Conservation (phyloP, 2,888 invertebrate species). For the Hirtodrosophila confusa region DNA sequence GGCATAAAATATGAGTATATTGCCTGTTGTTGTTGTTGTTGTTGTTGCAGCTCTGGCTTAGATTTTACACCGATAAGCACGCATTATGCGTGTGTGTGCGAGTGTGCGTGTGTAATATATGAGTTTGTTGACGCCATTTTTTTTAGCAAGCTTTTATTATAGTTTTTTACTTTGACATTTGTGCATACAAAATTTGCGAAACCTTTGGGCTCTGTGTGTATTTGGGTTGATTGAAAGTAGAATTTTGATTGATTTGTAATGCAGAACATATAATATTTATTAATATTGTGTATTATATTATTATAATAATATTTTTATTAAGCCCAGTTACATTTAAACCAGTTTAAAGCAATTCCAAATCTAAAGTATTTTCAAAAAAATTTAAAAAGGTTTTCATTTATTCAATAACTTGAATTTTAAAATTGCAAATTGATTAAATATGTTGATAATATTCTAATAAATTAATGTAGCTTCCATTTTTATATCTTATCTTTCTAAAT, state of each 20-base stretch:
- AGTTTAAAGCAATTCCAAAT: too few species aligned
- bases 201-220: slow-evolving; percentile 2
- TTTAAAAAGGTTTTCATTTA: too few species aligned
- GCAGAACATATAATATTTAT: too few species aligned
- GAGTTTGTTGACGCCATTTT: slow-evolving; percentile 65
- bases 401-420: too few species aligned
- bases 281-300: too few species aligned
- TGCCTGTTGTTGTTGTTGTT: slow-evolving; percentile 13
- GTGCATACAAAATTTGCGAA: slow-evolving; percentile 14
- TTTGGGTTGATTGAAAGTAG: slow-evolving; percentile 26
- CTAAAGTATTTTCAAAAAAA: too few species aligned
- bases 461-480: too few species aligned
- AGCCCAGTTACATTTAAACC: too few species aligned
- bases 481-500: too few species aligned
- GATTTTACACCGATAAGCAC: slow-evolving; percentile 67
- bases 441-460: too few species aligned
- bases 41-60: slow-evolving; percentile 40
- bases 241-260: slow-evolving; percentile 22
- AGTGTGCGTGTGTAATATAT: slow-evolving; percentile 40
- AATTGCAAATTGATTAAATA: too few species aligned
- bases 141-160: slow-evolving; percentile 45
- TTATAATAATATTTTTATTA: too few species aligned
- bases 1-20: slow-evolving; percentile 48
- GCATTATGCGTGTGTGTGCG: slow-evolving; percentile 52
- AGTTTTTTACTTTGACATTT: slow-evolving; percentile 53